phyloP scores from a whole-genome alignment of 2,888 invertebrate genomes.

The Oscheius sp. region DNA sequence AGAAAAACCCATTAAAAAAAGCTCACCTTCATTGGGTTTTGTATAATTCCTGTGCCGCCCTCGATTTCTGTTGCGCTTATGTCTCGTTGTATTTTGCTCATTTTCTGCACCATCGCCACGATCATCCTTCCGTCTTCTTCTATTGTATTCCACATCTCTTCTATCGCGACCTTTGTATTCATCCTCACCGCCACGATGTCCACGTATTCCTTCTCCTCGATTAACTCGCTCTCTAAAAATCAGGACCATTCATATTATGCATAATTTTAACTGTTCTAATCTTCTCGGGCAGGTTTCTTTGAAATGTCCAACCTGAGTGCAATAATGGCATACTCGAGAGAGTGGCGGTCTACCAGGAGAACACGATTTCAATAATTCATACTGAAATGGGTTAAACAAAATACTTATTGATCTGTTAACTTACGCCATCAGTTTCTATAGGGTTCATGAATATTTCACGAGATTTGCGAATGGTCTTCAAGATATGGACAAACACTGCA shows the following conservation, averaged over 20 bases:
- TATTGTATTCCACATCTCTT: background rate
- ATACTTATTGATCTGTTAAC: background rate
- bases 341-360: constrained; percentile 44
- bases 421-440: background rate
- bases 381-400: background rate
- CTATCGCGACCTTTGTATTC: background rate
- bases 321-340: constrained; percentile 46
- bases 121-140: background rate
- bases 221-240: constrained; percentile 6
- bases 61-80: no score
- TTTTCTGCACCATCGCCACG: no score
- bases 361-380: constrained; percentile 35
- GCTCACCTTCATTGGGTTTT: no score
- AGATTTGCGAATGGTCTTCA: constrained; percentile 39
- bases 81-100: no score
- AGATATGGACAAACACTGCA: constrained; percentile 54
- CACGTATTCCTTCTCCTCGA: no score
- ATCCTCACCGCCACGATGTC: background rate
- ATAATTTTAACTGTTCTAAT: background rate
- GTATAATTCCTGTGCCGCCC: no score
- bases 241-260: background rate
- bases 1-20: no score
- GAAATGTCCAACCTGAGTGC: constrained; percentile 49
- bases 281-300: constrained; percentile 45
- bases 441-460: constrained; percentile 49